Evolutionary conservation across 2,797 vertebrate species (phyloP), one percentile per base, ranked within the genome.

Genomic region (Amniataba percoides): DNA sequence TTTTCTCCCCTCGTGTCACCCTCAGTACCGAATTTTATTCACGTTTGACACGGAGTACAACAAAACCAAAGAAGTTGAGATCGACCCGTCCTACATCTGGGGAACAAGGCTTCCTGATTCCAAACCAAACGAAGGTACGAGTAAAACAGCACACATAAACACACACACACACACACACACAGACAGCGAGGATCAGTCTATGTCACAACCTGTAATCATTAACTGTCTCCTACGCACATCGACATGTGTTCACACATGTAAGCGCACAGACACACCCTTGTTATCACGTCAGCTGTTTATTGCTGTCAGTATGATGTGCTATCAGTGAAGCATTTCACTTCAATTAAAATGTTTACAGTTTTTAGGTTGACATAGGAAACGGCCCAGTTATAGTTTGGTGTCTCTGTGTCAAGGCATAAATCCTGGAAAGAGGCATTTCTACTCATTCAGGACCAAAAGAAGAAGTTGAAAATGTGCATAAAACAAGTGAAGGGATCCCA

Each of bases 1-100:
- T 77, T 60, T 62, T 65, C 14, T 74, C 16, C 19, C 74, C n/a
- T 73, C 9, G 2, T 74, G 27, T 84, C 25, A 25, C 67, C 48
- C 34, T 8, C 77, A 99, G 97, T 99, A 96, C 74, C 18, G 62
- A 48, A 0, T 39, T 69, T 95, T 99, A 76, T 94, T 97, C 80
- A 70, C 64, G 49, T 99, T 96, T 46, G 91, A 97, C 91, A 97
- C 97, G 0, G 92, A 89, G 7, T 5, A 2, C 61, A 96, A 95
- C 3, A 0, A 0, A 3, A 97, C 95, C 0, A 2, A 0, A 0
- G 0, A 73, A 2, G 0, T 8, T 0, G 87, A 90, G 2, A 0
- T 0, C 0, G 46, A 36, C 1, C 97, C 97, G 0, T 61, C 68
- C 4, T 97, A 98, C 82, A 80, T 94, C 77, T 99, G 98, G 98